A percentile compares a stretch with the other conserved stretches of the same genome.
Conservation (phyloP, 2,113 vertebrate species). For the Andinoacara biseriatus region DNA sequence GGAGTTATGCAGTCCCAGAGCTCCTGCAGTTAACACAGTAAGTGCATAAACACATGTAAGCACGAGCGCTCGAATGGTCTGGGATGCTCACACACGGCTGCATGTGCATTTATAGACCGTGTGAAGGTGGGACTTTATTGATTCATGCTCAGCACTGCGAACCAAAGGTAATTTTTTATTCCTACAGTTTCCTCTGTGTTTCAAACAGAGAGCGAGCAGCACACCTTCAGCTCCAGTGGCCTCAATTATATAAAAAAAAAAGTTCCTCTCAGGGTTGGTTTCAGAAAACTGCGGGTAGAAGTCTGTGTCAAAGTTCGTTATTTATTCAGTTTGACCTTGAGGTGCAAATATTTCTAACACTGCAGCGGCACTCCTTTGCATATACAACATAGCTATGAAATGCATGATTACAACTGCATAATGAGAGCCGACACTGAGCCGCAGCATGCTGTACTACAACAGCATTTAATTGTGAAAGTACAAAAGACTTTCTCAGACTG, state of each 20-base stretch:
- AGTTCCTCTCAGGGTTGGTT: not conserved
- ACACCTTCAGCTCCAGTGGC: constrained; percentile 27
- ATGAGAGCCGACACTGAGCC: not conserved
- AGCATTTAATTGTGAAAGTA: constrained; percentile 13
- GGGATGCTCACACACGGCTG: not conserved
- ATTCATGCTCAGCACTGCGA: constrained; percentile 13
- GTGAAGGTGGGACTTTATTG: not conserved
- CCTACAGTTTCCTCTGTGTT: not conserved
- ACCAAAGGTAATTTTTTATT: constrained; percentile 29
- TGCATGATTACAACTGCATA: not conserved
- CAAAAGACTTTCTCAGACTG: not conserved
- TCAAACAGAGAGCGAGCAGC: constrained; percentile 10
- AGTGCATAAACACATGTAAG: constrained; percentile 48
- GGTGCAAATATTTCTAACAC: constrained; percentile 21
- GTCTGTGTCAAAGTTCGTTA: constrained; percentile 36
- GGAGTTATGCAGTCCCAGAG: constrained; percentile 49
- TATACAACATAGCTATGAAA: not conserved
- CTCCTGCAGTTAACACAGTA: constrained; percentile 42
- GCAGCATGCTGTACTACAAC: not conserved
- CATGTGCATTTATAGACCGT: not conserved
- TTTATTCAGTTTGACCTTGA: constrained; percentile 61
- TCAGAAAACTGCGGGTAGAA: constrained; percentile 22
- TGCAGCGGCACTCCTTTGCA: not conserved
- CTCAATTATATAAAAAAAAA: constrained; percentile 34
- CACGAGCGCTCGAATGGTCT: not conserved